Base-by-base conservation (phyloP, 92 coral and sea anemone species). In the Porites evermanni region DNA sequence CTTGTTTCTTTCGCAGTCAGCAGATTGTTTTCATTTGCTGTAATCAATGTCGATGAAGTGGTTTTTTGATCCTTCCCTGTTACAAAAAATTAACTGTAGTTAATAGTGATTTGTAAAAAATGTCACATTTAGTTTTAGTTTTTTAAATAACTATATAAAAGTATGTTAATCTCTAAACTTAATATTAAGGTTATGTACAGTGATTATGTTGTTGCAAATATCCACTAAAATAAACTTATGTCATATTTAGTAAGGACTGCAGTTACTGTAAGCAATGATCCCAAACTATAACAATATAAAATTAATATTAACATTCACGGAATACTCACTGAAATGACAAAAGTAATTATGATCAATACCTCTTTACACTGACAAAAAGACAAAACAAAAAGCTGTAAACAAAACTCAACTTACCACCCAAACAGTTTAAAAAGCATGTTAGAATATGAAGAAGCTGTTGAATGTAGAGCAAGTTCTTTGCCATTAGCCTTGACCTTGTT, bases 401-500 rank as follows among this genome's bases (percentile, higher is more conserved):
- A 38, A 38, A 38, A 38, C 47, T 44, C 7, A 81, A 69, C 93
- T 6, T 79, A 94, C 98, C 98, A 69, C 95, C 96, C 64, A 96
- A 86, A 78, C 96, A 90, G 67, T 87, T 70, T 16, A 91, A 80
- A 65, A 95, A 92, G 51, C 95, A 90, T 21, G 80, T 73, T 13
- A 97, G 79, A 16, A 97, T 88, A 74, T 89, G 94, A 53, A 97
- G 89, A 38, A 97, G 89, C 66, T 97, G 99, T 75, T 93, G 94
- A 72, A 97, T 94, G 84, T 95, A 97, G 93, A 97, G 94, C 83
- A 97, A 87, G 77, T 97, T 97, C 84, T 93, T 95, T 61, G 99
- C 99, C 91, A 95, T 97, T 72, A 97, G 66, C 72, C 99, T 92
- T 60, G 99, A 64, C 79, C 99, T 96, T 89, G 23, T 80, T 76